These are phyloP conservation scores for Chrysotoxum bicinctum DNA, from an alignment of 2,888 invertebrate genomes.

Conservation along the genomic window DNA sequence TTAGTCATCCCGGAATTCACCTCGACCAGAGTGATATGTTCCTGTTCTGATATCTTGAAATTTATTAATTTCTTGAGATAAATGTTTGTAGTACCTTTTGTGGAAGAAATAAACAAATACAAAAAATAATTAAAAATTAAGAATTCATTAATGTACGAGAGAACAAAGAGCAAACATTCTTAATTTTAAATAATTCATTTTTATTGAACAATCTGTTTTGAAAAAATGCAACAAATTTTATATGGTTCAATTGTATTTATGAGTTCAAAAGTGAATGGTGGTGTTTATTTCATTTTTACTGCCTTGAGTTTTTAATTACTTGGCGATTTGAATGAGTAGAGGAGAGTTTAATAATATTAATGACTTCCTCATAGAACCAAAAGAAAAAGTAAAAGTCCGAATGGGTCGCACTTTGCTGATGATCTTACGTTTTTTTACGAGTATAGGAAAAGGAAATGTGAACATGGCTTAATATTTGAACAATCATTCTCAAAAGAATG, in stretches of 20 bases:
- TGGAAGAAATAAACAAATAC: neutral
- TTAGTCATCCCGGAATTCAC: conserved; percentile 31
- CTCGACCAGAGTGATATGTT: neutral
- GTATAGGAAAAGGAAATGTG: no score
- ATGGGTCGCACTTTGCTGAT: neutral
- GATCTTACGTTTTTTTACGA: neutral
- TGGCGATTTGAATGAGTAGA: neutral
- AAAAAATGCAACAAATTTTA: neutral
- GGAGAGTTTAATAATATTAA: neutral
- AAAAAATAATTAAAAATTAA: conserved; percentile 5
- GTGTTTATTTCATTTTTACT: conserved; percentile 1
- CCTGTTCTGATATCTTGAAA: neutral
- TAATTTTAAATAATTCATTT: neutral
- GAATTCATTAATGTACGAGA: neutral
- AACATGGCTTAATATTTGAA: no score
- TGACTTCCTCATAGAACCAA: conserved; percentile 1
- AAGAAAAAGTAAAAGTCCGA: neutral
- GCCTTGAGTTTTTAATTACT: neutral
- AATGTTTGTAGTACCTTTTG: neutral
- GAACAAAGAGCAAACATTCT: neutral
- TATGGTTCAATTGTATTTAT: neutral
- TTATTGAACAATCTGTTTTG: neutral
- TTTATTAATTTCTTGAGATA: neutral
- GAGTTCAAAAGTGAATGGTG: neutral
- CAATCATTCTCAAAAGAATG: no score